Conservation (phyloP, 2,113 vertebrate species). For the Hyperopisus bebe region DNA sequence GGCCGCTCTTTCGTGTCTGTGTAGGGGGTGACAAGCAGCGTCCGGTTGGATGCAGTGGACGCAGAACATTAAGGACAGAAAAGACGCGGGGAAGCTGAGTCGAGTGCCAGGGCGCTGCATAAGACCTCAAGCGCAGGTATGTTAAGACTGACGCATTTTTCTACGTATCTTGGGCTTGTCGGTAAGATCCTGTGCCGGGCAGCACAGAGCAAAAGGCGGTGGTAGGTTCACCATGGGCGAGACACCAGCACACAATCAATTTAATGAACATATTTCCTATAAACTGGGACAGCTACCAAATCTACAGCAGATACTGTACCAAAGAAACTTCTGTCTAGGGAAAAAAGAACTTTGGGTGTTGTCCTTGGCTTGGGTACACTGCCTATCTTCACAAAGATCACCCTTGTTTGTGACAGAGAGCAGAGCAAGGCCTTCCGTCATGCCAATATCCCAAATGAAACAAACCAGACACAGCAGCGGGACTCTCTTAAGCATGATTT, state of each 20-base stretch:
- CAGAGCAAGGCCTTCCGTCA: neutral
- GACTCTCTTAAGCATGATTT: neutral
- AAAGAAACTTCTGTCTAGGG: neutral
- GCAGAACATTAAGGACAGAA: neutral
- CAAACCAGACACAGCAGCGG: neutral
- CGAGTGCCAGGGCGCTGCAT: neutral
- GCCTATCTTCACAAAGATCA: neutral
- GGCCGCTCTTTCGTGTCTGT: conserved; percentile 42
- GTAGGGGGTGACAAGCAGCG: conserved; percentile 44
- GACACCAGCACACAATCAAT: neutral
- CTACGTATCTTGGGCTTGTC: neutral
- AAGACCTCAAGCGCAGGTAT: neutral
- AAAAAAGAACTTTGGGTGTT: neutral
- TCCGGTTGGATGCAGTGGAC: conserved; percentile 43
- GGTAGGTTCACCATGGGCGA: neutral
- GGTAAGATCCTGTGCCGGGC: neutral
- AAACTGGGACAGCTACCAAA: neutral
- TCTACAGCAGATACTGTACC: neutral
- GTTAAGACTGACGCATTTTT: neutral
- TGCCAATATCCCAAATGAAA: neutral
- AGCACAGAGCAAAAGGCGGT: neutral
- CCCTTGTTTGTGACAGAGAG: neutral
- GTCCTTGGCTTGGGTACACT: neutral
- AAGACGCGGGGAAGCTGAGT: neutral
- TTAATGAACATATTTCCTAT: neutral